phyloP scores from a whole-genome alignment of 2,113 vertebrate species.

The Raja brachyura region DNA sequence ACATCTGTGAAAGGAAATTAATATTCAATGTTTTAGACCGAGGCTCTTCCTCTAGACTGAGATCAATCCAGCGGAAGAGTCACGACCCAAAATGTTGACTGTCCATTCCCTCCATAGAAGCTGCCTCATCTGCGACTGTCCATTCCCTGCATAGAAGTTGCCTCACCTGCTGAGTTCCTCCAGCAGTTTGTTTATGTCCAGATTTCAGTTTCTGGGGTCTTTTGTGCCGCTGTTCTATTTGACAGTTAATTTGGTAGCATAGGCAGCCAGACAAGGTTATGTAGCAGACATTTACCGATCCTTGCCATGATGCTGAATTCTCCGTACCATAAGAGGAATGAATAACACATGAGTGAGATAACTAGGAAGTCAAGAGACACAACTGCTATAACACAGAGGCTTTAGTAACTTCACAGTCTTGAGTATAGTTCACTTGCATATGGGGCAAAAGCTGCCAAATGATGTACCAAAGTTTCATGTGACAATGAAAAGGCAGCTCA shows the following conservation, averaged over 20 bases:
- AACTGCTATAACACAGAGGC: background rate
- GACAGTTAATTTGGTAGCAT: background rate
- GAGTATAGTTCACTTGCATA: background rate
- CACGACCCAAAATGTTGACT: no score
- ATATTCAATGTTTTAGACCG: no score
- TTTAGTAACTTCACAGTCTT: background rate
- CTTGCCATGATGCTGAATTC: background rate
- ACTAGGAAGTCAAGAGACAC: background rate
- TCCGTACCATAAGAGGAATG: background rate
- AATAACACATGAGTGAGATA: background rate
- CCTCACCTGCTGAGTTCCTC: no score
- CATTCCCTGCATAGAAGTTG: no score
- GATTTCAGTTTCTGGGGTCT: no score
- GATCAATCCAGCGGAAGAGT: no score
- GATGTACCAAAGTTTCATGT: background rate
- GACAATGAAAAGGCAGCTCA: background rate
- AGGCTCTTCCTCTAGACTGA: no score
- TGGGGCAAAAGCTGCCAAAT: background rate
- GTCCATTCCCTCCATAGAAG: no score
- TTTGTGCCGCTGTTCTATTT: background rate
- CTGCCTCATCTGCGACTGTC: no score
- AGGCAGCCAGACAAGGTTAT: background rate
- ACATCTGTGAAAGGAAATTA: no score
- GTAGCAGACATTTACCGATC: background rate
- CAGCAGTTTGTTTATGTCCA: no score